Evolutionary conservation across 2,888 invertebrate genomes (phyloP), one percentile per base, ranked within the genome.

Genomic region (Thereva nobilitata): DNA sequence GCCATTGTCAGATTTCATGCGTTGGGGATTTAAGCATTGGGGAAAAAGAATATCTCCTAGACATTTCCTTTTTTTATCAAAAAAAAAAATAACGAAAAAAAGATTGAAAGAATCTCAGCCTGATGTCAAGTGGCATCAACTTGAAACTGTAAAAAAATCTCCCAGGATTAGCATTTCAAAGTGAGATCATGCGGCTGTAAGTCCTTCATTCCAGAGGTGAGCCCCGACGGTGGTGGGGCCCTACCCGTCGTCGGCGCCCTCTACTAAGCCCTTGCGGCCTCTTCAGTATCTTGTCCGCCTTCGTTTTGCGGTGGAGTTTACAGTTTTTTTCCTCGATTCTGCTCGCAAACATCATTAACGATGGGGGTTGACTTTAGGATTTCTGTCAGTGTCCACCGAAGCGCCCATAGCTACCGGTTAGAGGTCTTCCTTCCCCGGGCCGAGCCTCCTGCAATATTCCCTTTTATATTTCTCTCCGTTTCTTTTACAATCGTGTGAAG

Each of bases 301-400:
- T 52, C 9, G 42, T 44, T 38, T 4, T 61, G 54, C 41, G 53
- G 64, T 8, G 54, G 49, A 63, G 47, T 64, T 65, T 67, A 63
- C 41, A 63, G 55, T 67, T 64, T 67, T 63, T 47, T 42, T 50
- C 55, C 63, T 64, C 63, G 49, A 12, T n/a, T 56, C 56, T 59
- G 45, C 38, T 45, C 49, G 63, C 64, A 67, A 67, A 67, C 64
- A 52, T 61, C 63, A 54, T 56, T 63, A 64, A 45, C 64, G 64
- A 63, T 49, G 44, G 8, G 45, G 38, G 57, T 47, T 59, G 47
- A 59, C 57, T 35, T 38, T 8, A 7, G 7, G 47, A 37, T 8
- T 59, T 59, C 47, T 59, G 12, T 34, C 45, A 34, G 23, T 10
- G 45, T 47, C 34, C 63, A 64, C 55, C 49, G 44, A 50, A 67